phyloP scores from a whole-genome alignment of 2,888 invertebrate species.

The Drosophila falleni region DNA sequence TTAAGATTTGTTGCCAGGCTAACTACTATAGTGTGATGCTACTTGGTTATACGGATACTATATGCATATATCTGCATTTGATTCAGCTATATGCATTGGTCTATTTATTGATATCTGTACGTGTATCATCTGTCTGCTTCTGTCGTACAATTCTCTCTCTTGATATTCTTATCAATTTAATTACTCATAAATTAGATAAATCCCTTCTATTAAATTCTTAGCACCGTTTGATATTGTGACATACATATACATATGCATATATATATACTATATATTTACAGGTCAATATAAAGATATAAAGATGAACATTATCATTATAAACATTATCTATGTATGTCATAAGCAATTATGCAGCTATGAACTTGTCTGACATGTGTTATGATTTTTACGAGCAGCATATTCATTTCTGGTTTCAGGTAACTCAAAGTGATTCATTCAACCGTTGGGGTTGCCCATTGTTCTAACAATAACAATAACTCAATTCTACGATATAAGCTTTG shows the following conservation, averaged over 20 bases:
- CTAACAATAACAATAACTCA: background rate
- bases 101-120: background rate
- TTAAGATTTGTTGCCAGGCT: constrained; percentile 41
- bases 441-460: constrained; percentile 6
- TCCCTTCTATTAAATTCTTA: no score
- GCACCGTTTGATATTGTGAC: no score
- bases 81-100: background rate
- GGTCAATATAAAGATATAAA: no score
- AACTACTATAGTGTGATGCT: constrained; percentile 19
- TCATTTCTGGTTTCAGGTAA: constrained; percentile 2
- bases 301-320: background rate
- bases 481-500: background rate
- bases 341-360: constrained; percentile 14
- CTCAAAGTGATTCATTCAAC: constrained; percentile 14
- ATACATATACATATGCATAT: background rate
- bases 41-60: background rate
- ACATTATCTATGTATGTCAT: constrained; percentile 13
- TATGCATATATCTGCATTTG: constrained; percentile 15
- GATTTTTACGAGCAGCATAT: constrained; percentile 11
- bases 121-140: background rate
- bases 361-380: constrained; percentile 1
- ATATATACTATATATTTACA: no score
- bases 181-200: no score
- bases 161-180: background rate
- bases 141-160: background rate